These are phyloP conservation scores for Merops nubicus DNA, from an alignment of 2,113 vertebrate species.

Conservation along the genomic window DNA sequence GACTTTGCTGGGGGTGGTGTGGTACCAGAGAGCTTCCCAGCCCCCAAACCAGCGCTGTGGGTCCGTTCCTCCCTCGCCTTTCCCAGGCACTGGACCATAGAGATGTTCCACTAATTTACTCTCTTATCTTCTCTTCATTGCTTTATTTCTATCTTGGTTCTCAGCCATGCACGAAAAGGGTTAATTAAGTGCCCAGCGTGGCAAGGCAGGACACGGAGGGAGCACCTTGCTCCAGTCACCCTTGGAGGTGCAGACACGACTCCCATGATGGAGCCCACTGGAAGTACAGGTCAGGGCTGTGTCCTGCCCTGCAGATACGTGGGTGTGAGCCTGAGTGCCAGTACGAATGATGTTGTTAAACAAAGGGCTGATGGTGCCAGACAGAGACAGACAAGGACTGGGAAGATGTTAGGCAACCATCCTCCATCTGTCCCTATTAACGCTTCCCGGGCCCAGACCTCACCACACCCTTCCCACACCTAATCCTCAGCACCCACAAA, in stretches of 20 bases:
- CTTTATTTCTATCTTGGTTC: not conserved
- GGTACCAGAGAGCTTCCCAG: not conserved
- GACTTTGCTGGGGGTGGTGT: not conserved
- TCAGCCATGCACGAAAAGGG: not conserved
- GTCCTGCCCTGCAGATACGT: not conserved
- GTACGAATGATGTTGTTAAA: not conserved
- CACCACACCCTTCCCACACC: not conserved
- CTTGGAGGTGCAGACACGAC: not conserved
- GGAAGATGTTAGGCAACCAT: slow-evolving; percentile 8
- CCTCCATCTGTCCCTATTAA: slow-evolving; percentile 11
- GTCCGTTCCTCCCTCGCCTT: not conserved
- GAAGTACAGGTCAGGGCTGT: not conserved
- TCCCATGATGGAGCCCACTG: not conserved
- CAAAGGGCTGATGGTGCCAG: slow-evolving; percentile 20
- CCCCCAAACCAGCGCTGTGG: accelerated
- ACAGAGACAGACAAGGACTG: slow-evolving; percentile 9
- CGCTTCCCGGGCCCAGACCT: not conserved
- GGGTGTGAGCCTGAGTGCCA: slow-evolving; percentile 32
- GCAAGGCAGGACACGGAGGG: not conserved
- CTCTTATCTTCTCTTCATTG: not conserved
- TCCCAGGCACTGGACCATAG: slow-evolving; percentile 26
- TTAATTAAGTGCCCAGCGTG: slow-evolving; percentile 8
- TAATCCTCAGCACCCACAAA: not conserved
- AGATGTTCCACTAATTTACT: not conserved
- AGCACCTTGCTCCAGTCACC: not conserved